Evolutionary conservation across 2,113 vertebrate genomes (phyloP).

Genomic region (Aegypius monachus): DNA sequence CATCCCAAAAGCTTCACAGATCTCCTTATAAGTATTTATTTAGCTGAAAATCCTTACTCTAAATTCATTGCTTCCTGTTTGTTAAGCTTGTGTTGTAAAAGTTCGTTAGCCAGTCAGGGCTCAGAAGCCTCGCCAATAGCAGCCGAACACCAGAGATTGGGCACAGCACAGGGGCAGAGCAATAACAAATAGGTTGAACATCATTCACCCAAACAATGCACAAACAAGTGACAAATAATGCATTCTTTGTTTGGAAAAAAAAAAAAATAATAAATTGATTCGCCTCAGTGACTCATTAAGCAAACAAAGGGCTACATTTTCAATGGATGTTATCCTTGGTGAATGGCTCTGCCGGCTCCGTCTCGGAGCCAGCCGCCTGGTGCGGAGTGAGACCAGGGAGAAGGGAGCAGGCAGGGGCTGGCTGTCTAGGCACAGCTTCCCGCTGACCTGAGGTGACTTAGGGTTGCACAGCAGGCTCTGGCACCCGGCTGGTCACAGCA

Average conservation of each 20-base stretch:
- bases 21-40: not conserved
- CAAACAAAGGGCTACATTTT: conserved; percentile 21
- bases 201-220: not conserved
- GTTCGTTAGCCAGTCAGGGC: not conserved
- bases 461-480: not conserved
- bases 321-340: not conserved
- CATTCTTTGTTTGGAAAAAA: not conserved
- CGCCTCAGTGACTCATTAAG: not conserved
- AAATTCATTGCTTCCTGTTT: not conserved
- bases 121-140: not conserved
- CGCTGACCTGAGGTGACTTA: not conserved
- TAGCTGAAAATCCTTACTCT: not conserved
- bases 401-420: not conserved
- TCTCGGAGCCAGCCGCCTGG: not conserved
- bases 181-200: not conserved
- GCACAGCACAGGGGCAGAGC: not conserved
- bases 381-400: not conserved
- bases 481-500: not conserved
- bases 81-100: not conserved
- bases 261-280: not conserved
- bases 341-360: not conserved
- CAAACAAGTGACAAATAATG: not conserved
- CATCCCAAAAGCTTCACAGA: not conserved
- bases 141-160: not conserved
- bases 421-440: not conserved